A percentile compares a stretch with the other conserved stretches of the same genome.
Conservation (phyloP, 2,888 invertebrate genomes). For the Drosophila anomalipes region DNA sequence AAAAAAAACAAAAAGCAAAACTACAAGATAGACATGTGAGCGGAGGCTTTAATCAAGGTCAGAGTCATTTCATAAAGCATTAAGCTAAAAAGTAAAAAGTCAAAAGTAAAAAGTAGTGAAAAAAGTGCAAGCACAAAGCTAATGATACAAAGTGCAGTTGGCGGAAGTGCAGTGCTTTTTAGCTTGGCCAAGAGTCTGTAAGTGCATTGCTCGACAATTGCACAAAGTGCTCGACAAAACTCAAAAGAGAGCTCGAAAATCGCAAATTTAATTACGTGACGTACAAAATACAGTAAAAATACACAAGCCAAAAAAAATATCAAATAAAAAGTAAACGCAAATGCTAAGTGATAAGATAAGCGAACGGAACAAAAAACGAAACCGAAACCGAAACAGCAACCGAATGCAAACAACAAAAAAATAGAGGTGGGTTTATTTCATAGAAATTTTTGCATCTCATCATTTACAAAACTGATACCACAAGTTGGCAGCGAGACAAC, state of each 20-base stretch:
- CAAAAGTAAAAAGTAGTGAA: conserved; percentile 4
- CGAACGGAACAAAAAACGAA: conserved; percentile 8
- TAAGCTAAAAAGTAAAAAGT: conserved; percentile 12
- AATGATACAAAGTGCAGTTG: conserved; percentile 15
- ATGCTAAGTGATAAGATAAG: conserved; percentile 62
- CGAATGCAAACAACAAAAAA: conserved; percentile 1
- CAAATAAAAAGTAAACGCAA: conserved; percentile 1
- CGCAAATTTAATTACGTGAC: conserved; percentile 56
- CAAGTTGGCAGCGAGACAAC: conserved; percentile 19
- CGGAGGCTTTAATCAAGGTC: conserved; percentile 61
- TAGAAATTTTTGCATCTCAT: conserved; percentile 56
- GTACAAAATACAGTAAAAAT: neutral
- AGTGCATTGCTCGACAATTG: conserved; percentile 1
- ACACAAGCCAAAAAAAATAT: neutral
- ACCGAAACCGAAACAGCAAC: neutral
- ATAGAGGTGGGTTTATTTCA: conserved; percentile 54
- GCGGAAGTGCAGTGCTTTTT: conserved; percentile 22
- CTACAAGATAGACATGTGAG: neutral
- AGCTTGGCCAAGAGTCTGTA: conserved; percentile 12
- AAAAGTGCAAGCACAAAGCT: conserved; percentile 1
- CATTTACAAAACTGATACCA: neutral
- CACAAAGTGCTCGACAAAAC: conserved; percentile 7
- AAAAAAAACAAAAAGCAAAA: conserved; percentile 4
- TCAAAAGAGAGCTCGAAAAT: conserved; percentile 33
- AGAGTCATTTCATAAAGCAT: neutral